A percentile compares a stretch with the other conserved stretches of the same genome.
Conservation (phyloP, 1,140 invertebrate species). For the Magallana gigas region DNA sequence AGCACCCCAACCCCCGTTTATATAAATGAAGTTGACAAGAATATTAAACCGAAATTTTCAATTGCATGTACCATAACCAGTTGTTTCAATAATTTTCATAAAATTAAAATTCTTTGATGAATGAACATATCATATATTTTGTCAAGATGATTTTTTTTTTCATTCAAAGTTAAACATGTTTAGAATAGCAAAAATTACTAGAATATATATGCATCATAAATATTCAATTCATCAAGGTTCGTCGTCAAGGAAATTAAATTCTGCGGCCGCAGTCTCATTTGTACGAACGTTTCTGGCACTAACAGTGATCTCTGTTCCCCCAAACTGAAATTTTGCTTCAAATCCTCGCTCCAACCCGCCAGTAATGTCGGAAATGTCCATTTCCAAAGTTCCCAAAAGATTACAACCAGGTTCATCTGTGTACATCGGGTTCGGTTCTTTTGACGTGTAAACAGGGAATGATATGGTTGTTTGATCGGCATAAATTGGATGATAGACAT, state of each 20-base stretch:
- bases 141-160: too few species aligned
- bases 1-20: too few species aligned
- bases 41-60: too few species aligned
- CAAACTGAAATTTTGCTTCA: slow-evolving; percentile 58
- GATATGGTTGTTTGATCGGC: slow-evolving; percentile 15
- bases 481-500: slow-evolving; percentile 38
- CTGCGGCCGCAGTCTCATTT: background rate
- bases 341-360: slow-evolving; percentile 39
- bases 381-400: slow-evolving; percentile 30
- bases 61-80: too few species aligned
- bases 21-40: too few species aligned
- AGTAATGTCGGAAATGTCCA: slow-evolving; percentile 19
- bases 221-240: background rate
- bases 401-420: slow-evolving; percentile 5
- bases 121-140: too few species aligned
- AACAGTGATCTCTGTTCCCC: slow-evolving; percentile 62
- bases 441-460: slow-evolving; percentile 3
- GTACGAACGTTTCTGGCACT: slow-evolving; percentile 53
- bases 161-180: too few species aligned
- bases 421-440: slow-evolving; percentile 3
- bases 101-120: too few species aligned
- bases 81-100: too few species aligned
- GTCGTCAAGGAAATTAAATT: background rate
- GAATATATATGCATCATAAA: too few species aligned
- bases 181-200: too few species aligned